A percentile compares a stretch with the other conserved stretches of the same genome.
Conservation (phyloP, 2,113 vertebrate genomes). For the Xiphophorus couchianus region DNA sequence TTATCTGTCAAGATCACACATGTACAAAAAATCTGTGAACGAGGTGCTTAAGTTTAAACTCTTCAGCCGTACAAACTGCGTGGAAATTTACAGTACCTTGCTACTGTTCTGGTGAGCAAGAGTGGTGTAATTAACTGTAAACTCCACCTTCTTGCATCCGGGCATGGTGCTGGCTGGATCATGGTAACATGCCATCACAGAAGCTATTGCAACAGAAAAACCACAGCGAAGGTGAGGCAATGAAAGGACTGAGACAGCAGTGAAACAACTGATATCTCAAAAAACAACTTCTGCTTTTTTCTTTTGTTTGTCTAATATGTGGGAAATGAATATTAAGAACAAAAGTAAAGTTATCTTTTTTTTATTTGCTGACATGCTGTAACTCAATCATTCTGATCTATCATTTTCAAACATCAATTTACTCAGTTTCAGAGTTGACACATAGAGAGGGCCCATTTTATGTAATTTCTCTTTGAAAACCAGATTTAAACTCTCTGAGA, state of each 20-base stretch:
- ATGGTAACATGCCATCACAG: constrained; percentile 63
- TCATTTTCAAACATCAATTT: no score
- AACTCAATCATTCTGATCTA: no score
- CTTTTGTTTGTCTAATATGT: no score
- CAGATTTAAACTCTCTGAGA: no score
- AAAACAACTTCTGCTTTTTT: no score
- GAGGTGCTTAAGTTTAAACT: neutral
- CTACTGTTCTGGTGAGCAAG: constrained; percentile 8
- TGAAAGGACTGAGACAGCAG: neutral
- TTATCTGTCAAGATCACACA: constrained; percentile 53
- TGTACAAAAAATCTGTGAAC: neutral
- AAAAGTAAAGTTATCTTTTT: no score
- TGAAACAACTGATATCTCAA: neutral
- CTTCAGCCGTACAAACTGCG: neutral
- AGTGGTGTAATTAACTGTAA: constrained; percentile 42
- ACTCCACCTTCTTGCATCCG: constrained; percentile 68
- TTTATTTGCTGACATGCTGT: no score
- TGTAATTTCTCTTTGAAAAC: no score
- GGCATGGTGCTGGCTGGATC: neutral
- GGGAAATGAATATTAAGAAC: no score
- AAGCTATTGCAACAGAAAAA: constrained; percentile 51
- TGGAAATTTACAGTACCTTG: constrained; percentile 54
- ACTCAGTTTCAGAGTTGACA: no score
- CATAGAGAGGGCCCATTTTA: no score
- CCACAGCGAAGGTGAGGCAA: neutral